A percentile compares a stretch with the other conserved stretches of the same genome.
Evolutionary conservation across 2,113 vertebrate genomes (phyloP).

Genomic region (Pelobates fuscus): DNA sequence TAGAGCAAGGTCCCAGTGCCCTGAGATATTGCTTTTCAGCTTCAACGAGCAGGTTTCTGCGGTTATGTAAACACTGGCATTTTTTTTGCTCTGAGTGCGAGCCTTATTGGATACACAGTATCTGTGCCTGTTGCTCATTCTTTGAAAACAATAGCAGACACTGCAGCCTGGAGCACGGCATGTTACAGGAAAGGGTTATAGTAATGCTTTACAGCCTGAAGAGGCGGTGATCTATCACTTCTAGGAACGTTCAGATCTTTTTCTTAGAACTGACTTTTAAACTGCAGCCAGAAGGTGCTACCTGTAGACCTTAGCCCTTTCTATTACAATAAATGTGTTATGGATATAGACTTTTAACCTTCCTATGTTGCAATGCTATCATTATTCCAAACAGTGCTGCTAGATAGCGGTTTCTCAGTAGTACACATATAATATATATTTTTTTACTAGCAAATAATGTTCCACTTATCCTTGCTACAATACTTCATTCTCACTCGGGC

Average conservation of each 20-base stretch:
- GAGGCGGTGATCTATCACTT: not conserved
- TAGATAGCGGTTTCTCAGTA: too few relatives aligned
- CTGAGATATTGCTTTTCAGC: not conserved
- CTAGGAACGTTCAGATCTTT: not conserved
- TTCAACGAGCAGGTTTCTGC: not conserved
- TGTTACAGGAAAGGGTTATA: not conserved
- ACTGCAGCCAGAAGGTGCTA: too few relatives aligned
- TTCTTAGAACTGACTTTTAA: not conserved
- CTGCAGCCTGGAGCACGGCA: not conserved
- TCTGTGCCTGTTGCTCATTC: not conserved
- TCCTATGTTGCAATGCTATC: too few relatives aligned
- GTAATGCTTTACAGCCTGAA: not conserved
- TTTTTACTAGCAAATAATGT: too few relatives aligned
- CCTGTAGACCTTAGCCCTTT: too few relatives aligned
- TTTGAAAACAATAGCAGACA: not conserved
- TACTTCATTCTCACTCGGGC: too few relatives aligned
- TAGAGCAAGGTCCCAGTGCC: not conserved
- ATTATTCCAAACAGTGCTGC: too few relatives aligned
- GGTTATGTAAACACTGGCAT: not conserved
- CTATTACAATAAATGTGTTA: too few relatives aligned
- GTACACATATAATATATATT: too few relatives aligned
- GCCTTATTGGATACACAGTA: not conserved
- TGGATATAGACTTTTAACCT: too few relatives aligned
- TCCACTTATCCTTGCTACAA: too few relatives aligned
- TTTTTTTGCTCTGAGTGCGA: not conserved